phyloP scores from a whole-genome alignment of 64 coral and sea anemone genomes.

The Astreopora myriophthalma region DNA sequence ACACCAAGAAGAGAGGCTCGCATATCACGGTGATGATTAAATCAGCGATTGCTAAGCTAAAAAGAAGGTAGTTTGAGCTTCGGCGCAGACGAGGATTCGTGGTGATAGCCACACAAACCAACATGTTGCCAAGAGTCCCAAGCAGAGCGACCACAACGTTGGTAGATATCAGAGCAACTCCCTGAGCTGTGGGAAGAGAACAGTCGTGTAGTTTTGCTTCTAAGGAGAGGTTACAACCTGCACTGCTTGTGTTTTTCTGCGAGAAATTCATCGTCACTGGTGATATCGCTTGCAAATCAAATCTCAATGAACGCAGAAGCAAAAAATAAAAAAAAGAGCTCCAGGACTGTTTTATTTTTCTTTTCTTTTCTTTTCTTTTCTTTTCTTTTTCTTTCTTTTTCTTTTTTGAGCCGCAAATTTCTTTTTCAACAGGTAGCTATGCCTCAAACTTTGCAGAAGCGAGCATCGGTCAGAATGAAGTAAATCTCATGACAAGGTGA shows the following conservation, averaged over 20 bases:
- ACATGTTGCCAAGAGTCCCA: background rate
- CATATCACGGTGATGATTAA: background rate
- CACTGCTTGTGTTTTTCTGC: background rate
- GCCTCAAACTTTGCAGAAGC: too few relatives aligned
- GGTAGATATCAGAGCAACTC: background rate
- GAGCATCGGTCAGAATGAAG: too few relatives aligned
- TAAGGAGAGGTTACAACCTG: background rate
- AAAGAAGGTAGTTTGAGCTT: background rate
- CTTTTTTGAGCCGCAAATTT: too few relatives aligned
- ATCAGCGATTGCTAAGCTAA: conserved; percentile 7
- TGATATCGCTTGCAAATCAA: too few relatives aligned
- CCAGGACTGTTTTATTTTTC: too few relatives aligned
- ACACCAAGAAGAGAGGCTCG: background rate
- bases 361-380: too few relatives aligned
- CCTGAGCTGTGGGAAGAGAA: background rate
- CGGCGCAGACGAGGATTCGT: background rate
- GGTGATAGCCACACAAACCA: background rate
- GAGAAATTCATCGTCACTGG: too few relatives aligned
- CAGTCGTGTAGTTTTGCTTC: background rate
- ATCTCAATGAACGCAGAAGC: too few relatives aligned
- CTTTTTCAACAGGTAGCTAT: too few relatives aligned
- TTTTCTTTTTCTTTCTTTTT: too few relatives aligned
- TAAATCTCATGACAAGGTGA: too few relatives aligned
- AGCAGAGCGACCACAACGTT: background rate
- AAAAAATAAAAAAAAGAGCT: too few relatives aligned